Conservation (phyloP, 2,797 vertebrate genomes). For the Leptoclinus maculatus region DNA sequence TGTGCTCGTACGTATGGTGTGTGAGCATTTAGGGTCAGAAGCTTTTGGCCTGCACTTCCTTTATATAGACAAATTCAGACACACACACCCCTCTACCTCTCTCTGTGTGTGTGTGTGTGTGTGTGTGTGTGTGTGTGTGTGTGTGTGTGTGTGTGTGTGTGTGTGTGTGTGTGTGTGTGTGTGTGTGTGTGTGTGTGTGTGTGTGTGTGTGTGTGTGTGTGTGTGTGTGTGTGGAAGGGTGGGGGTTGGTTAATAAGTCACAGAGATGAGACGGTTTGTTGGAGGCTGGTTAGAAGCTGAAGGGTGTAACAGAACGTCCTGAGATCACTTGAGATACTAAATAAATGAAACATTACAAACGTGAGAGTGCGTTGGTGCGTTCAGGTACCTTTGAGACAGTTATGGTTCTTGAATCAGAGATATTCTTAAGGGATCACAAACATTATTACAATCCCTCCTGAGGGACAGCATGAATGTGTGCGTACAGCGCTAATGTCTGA, state of each 20-base stretch:
- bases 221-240: conserved; percentile 5
- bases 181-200: conserved; percentile 4
- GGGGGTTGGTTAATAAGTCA: conserved; percentile 52
- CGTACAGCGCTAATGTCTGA: background rate
- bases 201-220: background rate
- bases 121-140: conserved; percentile 11
- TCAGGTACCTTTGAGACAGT: background rate
- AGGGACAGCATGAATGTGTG: background rate
- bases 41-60: conserved; percentile 10
- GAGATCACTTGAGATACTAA: background rate
- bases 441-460: background rate
- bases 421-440: background rate
- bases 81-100: conserved; percentile 19
- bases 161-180: background rate
- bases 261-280: conserved; percentile 36
- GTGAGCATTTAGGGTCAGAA: background rate
- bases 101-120: background rate
- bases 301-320: background rate
- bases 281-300: background rate
- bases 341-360: background rate
- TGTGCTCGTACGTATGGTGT: background rate
- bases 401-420: background rate
- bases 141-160: background rate
- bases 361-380: background rate
- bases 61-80: conserved; percentile 22